Percentiles rank a stretch among this genome's conserved stretches.
Evolutionary conservation across 2,797 vertebrate species (phyloP).

Genomic region (Rhinogobio ventralis): DNA sequence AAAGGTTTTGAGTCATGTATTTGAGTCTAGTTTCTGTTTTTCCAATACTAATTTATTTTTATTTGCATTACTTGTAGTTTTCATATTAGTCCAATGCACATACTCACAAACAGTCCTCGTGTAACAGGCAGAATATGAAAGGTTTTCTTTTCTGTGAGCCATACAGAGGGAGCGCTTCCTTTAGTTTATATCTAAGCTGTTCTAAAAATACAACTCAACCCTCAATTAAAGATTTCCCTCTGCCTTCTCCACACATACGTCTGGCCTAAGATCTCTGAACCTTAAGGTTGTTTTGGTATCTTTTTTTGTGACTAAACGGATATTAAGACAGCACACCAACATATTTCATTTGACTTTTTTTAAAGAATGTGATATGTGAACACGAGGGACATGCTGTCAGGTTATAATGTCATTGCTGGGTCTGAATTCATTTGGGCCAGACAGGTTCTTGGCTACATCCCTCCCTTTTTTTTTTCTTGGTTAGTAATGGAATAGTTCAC

Average conservation of each 20-base stretch:
- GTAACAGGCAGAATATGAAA: slow-evolving; percentile 11
- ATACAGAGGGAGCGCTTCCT: background rate
- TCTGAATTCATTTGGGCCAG: background rate
- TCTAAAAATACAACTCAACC: slow-evolving; percentile 38
- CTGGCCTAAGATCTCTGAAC: background rate
- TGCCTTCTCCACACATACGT: background rate
- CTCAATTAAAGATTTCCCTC: slow-evolving; percentile 32
- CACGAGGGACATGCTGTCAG: background rate
- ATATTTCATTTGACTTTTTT: background rate
- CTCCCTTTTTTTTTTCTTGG: too few relatives aligned
- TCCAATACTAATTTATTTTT: background rate
- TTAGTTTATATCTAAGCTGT: slow-evolving; percentile 1
- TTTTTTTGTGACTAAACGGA: background rate
- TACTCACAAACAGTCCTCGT: background rate
- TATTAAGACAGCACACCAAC: background rate
- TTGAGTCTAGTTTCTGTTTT: background rate
- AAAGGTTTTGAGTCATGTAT: background rate
- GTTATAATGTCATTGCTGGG: background rate
- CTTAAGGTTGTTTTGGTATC: background rate
- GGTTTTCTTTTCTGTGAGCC: background rate
- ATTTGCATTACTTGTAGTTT: background rate
- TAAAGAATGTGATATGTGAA: background rate
- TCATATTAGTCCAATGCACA: background rate
- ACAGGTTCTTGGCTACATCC: too few relatives aligned
- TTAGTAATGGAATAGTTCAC: too few relatives aligned